Percentiles rank a stretch among this genome's conserved stretches.
These are phyloP conservation scores for Nerophis lumbriciformis DNA, from an alignment of 2,113 vertebrate genomes.

Conservation along the genomic window DNA sequence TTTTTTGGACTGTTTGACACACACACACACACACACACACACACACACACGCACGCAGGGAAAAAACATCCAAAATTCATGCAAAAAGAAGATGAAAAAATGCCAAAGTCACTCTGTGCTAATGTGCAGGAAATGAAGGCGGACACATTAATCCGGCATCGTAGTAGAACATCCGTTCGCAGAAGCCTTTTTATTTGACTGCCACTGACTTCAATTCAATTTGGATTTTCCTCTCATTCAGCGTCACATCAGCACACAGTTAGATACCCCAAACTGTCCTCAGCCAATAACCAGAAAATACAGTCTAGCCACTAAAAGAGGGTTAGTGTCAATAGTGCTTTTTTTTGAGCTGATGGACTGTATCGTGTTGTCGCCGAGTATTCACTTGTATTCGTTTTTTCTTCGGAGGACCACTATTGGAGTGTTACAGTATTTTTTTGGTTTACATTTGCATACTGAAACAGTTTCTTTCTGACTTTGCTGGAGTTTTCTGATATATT, in stretches of 20 bases:
- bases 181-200: too few relatives aligned
- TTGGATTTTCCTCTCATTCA: conserved; percentile 9
- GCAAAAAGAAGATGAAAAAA: conserved; percentile 12
- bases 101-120: conserved; percentile 31
- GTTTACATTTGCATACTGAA: too few relatives aligned
- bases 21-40: neutral
- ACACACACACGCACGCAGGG: neutral
- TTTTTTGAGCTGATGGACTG: neutral
- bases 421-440: too few relatives aligned
- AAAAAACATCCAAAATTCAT: conserved; percentile 18
- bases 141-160: conserved; percentile 31
- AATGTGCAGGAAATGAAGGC: conserved; percentile 29
- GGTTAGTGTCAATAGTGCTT: neutral
- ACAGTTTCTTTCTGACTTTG: too few relatives aligned
- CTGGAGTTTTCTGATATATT: too few relatives aligned
- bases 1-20: neutral
- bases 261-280: neutral
- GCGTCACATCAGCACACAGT: neutral
- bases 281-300: neutral
- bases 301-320: neutral
- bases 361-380: too few relatives aligned
- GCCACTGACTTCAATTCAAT: conserved; percentile 6
- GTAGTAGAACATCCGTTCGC: too few relatives aligned
- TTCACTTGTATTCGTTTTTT: too few relatives aligned
- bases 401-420: too few relatives aligned